A percentile compares a stretch with the other conserved stretches of the same genome.
phyloP scores from a whole-genome alignment of 2,797 vertebrate species.

The Falco berigora region DNA sequence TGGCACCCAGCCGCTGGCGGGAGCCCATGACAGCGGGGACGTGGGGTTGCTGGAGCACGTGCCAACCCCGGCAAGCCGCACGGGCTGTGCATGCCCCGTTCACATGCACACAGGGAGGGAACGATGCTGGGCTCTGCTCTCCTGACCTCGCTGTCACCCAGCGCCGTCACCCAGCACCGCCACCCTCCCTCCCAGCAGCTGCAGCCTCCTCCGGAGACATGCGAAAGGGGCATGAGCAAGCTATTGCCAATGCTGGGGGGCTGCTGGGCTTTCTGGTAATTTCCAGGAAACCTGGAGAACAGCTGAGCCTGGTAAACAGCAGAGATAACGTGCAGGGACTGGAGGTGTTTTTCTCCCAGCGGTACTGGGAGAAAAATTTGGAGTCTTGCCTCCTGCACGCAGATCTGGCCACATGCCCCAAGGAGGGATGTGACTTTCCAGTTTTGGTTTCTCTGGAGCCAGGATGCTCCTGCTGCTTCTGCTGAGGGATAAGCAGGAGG shows the following conservation, averaged over 20 bases:
- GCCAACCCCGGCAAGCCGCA: rapidly evolving
- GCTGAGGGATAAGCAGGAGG: not conserved
- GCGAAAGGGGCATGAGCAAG: not conserved
- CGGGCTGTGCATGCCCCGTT: not conserved
- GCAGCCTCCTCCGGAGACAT: not conserved
- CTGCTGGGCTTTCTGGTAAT: not conserved
- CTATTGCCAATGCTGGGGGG: rapidly evolving
- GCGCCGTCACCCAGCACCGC: not conserved
- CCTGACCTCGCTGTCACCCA: not conserved
- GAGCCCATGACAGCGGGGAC: not conserved
- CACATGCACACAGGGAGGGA: not conserved
- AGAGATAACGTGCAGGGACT: rapidly evolving
- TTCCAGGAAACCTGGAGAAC: not conserved
- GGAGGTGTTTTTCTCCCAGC: not conserved
- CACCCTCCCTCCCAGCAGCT: not conserved
- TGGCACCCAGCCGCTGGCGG: rapidly evolving
- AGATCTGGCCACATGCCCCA: not conserved
- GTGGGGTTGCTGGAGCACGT: not conserved
- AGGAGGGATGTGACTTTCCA: not conserved
- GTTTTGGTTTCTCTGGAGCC: rapidly evolving
- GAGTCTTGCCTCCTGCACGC: not conserved
- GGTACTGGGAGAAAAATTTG: not conserved
- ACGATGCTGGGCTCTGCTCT: not conserved
- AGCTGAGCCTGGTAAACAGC: constrained; percentile 15
- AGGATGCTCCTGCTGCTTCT: not conserved